Conservation (phyloP, 2,113 vertebrate species). For the Passer montanus region DNA sequence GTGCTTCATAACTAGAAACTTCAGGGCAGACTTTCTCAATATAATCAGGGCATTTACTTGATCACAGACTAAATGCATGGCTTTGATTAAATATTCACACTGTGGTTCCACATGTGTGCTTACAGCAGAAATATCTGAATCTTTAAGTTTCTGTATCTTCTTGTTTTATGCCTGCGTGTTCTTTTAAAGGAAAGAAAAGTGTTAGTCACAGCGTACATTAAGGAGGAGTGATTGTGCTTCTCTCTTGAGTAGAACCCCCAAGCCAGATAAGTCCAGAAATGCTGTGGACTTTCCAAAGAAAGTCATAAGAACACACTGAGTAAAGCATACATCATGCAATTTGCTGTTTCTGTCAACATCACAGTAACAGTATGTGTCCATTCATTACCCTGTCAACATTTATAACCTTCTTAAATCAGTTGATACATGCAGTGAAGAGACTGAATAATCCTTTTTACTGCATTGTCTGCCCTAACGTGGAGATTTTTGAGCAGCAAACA, state of each 20-base stretch:
- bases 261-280: neutral
- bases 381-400: fast-evolving
- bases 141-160: neutral
- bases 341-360: neutral
- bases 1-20: neutral
- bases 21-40: neutral
- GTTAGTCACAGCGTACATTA: neutral
- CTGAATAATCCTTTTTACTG: neutral
- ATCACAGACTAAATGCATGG: neutral
- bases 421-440: neutral
- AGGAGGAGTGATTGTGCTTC: neutral
- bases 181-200: neutral
- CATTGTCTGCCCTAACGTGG: neutral
- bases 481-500: neutral
- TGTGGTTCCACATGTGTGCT: neutral
- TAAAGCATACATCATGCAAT: neutral
- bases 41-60: neutral
- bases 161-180: neutral
- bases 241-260: neutral
- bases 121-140: neutral
- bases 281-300: neutral
- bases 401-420: neutral
- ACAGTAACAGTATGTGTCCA: neutral
- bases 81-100: neutral
- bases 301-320: neutral